Percentiles rank a stretch among this genome's conserved stretches.
phyloP scores from a whole-genome alignment of 2,797 vertebrate genomes.

The Danio aesculapii region DNA sequence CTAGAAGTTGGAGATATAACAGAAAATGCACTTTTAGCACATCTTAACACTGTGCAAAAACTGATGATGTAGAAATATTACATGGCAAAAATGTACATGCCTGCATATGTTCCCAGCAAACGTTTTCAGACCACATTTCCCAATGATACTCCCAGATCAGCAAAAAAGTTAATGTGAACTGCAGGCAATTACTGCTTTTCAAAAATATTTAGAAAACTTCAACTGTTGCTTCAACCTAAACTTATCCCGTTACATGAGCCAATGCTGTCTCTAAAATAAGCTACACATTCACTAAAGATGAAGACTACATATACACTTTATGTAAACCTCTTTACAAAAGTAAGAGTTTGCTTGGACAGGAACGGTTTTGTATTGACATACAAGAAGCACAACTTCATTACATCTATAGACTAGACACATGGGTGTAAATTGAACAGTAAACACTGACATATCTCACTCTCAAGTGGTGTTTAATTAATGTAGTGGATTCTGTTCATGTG shows the following conservation, averaged over 20 bases:
- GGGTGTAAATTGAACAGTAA: not conserved
- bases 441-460: not conserved
- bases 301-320: not conserved
- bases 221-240: not conserved
- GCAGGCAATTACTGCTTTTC: too few species aligned
- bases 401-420: not conserved
- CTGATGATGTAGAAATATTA: not conserved
- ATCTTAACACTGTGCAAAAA: not conserved
- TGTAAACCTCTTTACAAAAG: not conserved
- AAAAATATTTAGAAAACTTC: too few species aligned
- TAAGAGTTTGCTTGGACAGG: not conserved
- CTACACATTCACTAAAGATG: not conserved
- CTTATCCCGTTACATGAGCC: not conserved
- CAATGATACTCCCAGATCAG: too few species aligned
- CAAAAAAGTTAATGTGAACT: too few species aligned
- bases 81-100: not conserved
- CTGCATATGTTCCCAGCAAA: not conserved
- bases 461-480: not conserved
- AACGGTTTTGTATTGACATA: not conserved
- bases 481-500: constrained; percentile 1
- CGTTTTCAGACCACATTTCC: not conserved
- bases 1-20: not conserved
- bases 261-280: not conserved
- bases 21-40: not conserved
- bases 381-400: not conserved